Evolutionary conservation across 2,113 vertebrate species (phyloP).

Genomic region (Barnardius zonarius): DNA sequence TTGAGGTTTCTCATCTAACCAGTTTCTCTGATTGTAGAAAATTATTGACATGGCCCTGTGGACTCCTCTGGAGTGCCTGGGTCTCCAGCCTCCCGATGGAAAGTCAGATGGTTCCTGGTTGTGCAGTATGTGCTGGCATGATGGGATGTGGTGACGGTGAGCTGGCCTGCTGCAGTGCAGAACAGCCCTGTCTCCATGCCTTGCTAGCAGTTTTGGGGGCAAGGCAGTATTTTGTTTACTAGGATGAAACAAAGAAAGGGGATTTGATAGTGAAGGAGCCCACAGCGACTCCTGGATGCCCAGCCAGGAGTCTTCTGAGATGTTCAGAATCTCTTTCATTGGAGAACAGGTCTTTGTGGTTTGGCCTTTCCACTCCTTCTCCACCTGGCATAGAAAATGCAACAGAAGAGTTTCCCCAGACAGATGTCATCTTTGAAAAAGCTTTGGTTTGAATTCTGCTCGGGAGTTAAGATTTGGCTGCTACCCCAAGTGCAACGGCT

Average conservation of each 20-base stretch:
- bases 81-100: neutral
- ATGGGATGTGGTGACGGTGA: neutral
- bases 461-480: neutral
- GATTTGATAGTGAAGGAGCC: neutral
- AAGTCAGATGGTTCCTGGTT: neutral
- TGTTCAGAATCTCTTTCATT: neutral
- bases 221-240: neutral
- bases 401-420: neutral
- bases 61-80: neutral
- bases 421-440: neutral
- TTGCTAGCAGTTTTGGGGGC: neutral
- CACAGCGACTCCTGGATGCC: neutral
- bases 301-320: neutral
- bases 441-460: neutral
- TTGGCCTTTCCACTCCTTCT: neutral
- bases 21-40: neutral
- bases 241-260: neutral
- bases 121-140: neutral
- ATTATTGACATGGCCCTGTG: neutral
- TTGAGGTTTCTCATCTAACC: neutral
- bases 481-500: neutral
- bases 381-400: neutral
- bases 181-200: neutral
- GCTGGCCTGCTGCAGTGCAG: neutral
- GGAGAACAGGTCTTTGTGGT: neutral